Conservation (phyloP, 2,797 vertebrate species). For the Megalops cyprinoides region DNA sequence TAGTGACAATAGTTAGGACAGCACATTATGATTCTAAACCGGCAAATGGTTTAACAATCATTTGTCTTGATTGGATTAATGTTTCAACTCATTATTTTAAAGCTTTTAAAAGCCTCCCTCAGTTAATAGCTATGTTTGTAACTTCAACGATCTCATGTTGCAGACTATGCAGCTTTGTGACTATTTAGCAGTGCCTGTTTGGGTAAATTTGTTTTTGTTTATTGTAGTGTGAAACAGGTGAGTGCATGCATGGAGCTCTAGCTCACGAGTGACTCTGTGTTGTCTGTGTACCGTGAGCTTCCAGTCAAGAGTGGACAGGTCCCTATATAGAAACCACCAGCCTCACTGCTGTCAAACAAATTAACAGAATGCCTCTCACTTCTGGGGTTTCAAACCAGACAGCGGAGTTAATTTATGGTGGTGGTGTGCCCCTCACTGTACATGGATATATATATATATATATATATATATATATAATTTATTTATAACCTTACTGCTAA, state of each 20-base stretch:
- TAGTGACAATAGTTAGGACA: not conserved
- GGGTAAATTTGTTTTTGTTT: no score
- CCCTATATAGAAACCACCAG: not conserved
- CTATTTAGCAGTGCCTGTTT: no score
- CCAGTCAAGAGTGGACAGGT: not conserved
- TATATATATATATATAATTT: no score
- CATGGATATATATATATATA: constrained; percentile 71
- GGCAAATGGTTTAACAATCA: not conserved
- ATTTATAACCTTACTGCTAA: constrained; percentile 77
- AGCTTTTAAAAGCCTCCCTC: not conserved
- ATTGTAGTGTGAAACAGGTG: no score
- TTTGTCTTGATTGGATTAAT: not conserved
- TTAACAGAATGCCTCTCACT: constrained; percentile 6
- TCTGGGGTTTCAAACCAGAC: not conserved
- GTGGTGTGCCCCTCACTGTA: constrained; percentile 56
- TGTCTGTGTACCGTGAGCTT: not conserved
- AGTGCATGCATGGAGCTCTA: no score
- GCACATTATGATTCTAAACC: not conserved
- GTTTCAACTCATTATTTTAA: no score
- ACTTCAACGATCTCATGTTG: not conserved
- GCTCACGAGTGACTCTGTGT: not conserved
- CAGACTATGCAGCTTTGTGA: no score
- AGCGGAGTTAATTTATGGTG: constrained; percentile 30
- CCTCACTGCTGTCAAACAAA: not conserved
- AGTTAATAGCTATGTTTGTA: not conserved